Conservation (phyloP, 35 echinoderm and acorn worm genomes). For the Stichopus chloronotus region DNA sequence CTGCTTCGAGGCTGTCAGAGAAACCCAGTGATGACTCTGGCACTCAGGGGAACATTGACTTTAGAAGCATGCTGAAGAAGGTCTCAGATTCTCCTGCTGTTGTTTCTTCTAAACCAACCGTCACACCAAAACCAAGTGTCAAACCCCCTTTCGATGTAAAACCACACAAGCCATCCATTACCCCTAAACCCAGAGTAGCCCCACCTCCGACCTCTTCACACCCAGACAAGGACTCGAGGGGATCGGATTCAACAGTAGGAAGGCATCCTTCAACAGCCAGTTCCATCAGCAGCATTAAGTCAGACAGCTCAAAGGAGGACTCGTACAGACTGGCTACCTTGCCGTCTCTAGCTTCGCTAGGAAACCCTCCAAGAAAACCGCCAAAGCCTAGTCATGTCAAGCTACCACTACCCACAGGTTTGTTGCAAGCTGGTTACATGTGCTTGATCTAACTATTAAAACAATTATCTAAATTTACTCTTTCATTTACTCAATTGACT, state of each 20-base stretch:
- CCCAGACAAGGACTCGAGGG: background rate
- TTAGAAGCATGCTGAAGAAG: background rate
- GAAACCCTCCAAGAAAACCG: constrained; percentile 50
- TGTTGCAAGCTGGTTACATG: background rate
- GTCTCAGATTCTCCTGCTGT: background rate
- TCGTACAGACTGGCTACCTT: background rate
- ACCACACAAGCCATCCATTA: background rate
- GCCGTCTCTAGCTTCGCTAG: constrained; percentile 1
- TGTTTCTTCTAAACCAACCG: background rate
- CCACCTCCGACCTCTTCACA: background rate
- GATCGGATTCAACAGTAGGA: background rate
- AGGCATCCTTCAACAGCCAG: background rate
- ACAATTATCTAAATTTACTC: background rate
- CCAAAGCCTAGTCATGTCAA: constrained; percentile 32
- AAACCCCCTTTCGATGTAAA: constrained; percentile 18
- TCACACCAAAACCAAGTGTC: constrained; percentile 28
- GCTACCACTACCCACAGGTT: constrained; percentile 53
- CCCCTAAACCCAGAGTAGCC: background rate
- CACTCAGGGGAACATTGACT: background rate
- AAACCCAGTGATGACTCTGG: background rate
- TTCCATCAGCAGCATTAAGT: constrained; percentile 9
- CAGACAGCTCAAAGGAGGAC: constrained; percentile 28
- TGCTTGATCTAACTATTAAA: background rate
- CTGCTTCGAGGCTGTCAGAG: background rate
- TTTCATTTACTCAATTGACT: background rate